phyloP scores from a whole-genome alignment of 2,113 vertebrate genomes.

The Andinoacara biseriatus region DNA sequence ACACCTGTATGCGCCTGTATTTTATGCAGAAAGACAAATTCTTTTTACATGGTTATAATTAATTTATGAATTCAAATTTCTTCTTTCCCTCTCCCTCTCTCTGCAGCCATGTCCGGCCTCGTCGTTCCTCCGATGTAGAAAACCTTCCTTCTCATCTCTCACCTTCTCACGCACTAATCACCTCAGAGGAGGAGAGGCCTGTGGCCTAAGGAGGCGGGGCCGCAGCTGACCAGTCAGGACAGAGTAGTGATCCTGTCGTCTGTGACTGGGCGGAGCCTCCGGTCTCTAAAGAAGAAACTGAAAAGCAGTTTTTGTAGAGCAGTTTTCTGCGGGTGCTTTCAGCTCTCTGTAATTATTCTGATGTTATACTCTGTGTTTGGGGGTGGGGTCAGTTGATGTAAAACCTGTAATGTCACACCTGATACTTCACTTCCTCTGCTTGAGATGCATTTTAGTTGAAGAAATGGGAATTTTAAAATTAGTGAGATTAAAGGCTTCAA shows the following conservation, averaged over 20 bases:
- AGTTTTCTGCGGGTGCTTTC: conserved; percentile 10
- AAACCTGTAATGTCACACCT: conserved; percentile 23
- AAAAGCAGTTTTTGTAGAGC: conserved; percentile 25
- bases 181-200: conserved; percentile 46
- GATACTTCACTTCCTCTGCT: conserved; percentile 19
- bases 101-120: conserved; percentile 95
- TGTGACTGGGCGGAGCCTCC: not conserved
- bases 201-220: not conserved
- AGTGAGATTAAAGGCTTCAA: not conserved
- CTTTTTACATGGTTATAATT: not conserved
- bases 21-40: too few species aligned
- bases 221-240: conserved; percentile 1
- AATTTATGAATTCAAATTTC: not conserved
- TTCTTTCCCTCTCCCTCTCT: not conserved
- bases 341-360: conserved; percentile 22
- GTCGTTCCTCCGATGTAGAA: conserved; percentile 95
- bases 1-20: not conserved
- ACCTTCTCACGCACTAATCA: conserved; percentile 51
- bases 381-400: not conserved
- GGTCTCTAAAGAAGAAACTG: not conserved
- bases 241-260: not conserved
- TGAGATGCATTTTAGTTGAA: conserved; percentile 6
- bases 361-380: conserved; percentile 4
- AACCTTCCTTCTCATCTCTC: conserved; percentile 79
- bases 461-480: not conserved